These are phyloP conservation scores for Rhipidura dahli DNA, from an alignment of 2,113 vertebrate genomes.

Conservation along the genomic window DNA sequence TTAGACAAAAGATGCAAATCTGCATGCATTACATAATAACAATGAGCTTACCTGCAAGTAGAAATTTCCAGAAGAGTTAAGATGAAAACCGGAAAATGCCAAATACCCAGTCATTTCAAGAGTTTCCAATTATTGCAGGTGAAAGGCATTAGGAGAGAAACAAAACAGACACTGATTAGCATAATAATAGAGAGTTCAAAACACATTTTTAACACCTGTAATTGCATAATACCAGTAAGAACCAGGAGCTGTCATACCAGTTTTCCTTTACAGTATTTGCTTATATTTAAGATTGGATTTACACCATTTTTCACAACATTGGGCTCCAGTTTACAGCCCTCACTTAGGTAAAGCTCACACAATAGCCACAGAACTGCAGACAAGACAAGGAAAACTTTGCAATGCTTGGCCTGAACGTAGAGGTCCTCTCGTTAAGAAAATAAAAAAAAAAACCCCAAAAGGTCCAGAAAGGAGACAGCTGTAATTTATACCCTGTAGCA, in stretches of 20 bases:
- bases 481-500: not conserved
- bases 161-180: conserved; percentile 35
- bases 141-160: conserved; percentile 27
- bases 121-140: conserved; percentile 2
- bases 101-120: not conserved
- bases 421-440: not conserved
- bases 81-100: not conserved
- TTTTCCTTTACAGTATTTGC: not conserved
- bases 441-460: not conserved
- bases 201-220: not conserved
- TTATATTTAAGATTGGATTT: not conserved
- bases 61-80: not conserved
- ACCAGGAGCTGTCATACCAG: not conserved
- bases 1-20: not conserved
- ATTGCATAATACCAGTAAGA: not conserved
- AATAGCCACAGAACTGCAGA: not conserved
- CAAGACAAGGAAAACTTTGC: not conserved
- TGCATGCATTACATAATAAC: not conserved
- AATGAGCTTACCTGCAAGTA: conserved; percentile 60
- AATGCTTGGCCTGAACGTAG: not conserved
- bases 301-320: not conserved
- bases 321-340: not conserved
- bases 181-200: not conserved
- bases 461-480: not conserved
- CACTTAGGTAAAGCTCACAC: not conserved